phyloP scores from a whole-genome alignment of 2,797 vertebrate species.

The Mus caroli region DNA sequence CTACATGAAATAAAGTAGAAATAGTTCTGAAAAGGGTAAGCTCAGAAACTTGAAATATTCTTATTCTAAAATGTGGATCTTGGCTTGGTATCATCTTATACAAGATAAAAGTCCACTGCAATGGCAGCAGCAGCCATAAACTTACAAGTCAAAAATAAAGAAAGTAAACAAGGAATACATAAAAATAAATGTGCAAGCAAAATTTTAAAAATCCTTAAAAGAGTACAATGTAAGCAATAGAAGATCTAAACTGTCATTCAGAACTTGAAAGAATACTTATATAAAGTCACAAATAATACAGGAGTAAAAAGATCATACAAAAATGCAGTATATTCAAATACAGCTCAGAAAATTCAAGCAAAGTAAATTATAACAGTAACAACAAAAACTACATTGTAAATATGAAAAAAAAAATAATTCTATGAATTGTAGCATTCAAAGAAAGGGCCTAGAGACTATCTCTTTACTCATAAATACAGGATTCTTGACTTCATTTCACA shows the following conservation, averaged over 20 bases:
- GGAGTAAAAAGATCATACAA: background rate
- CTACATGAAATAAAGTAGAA: background rate
- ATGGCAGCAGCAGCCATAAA: background rate
- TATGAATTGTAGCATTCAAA: background rate
- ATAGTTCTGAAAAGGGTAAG: background rate
- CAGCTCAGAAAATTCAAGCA: background rate
- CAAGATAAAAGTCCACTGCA: background rate
- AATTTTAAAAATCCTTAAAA: background rate
- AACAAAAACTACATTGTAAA: background rate
- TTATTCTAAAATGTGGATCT: background rate
- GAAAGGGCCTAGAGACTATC: background rate
- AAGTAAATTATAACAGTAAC: background rate
- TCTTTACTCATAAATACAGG: background rate
- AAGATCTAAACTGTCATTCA: conserved; percentile 9
- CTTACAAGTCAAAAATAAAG: background rate
- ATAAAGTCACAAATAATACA: background rate
- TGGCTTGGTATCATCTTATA: background rate
- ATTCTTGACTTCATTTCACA: background rate
- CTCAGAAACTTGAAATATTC: background rate
- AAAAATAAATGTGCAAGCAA: background rate
- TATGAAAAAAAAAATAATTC: background rate
- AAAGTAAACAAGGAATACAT: background rate
- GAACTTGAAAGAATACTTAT: background rate
- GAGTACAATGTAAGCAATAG: background rate
- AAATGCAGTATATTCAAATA: conserved; percentile 4